Evolutionary conservation across 2,888 invertebrate species (phyloP), one percentile per base, ranked within the genome.

Genomic region (Alviniconcha strummeri): DNA sequence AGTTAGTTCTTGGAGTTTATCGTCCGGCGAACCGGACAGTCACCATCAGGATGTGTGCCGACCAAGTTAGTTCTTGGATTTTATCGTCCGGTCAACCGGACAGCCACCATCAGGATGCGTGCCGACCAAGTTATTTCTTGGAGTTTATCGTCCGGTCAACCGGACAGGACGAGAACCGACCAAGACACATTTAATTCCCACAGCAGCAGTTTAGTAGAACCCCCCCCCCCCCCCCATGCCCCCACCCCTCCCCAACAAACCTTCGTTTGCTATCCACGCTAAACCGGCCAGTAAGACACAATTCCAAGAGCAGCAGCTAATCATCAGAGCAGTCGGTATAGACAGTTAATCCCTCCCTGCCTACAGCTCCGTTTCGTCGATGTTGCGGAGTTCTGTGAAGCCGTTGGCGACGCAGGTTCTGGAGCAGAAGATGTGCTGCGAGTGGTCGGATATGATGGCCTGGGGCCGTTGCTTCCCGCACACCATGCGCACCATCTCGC

Each of bases 371-470:
- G 56, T 77, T 67, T 77, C 77, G 36, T 82, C 77, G 52, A 36
- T 55, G 17, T 69, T 77, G 17, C 82, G 36, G n/a, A 77, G 19
- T 36, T 82, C 83, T 36, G 76, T 15, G 55, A 77, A 86, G 52
- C 75, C 85, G 17, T 85, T 83, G 5, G 64, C 64, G 74, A 80
- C 84, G 36, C 84, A 86, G 19, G 67, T 84, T 56, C 90, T 83
- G 19, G 91, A 90, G 81, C 91, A 90, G 79, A 89, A 90, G 13
- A 90, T 72, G 81, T 90, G 90, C 74, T 90, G 88, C 60, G 89
- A 90, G 80, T 90, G 90, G 82, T 91, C 90, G 9, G 89, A 85
- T 4, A 86, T 81, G 67, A 87, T 86, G 5, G 85, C 83, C 19
- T 77, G 87, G 13, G 87, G 88, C 9, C 85, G 52, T 17, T 84